Evolutionary conservation across 2,113 vertebrate genomes (phyloP).

Genomic region (Pangasianodon gigas): DNA sequence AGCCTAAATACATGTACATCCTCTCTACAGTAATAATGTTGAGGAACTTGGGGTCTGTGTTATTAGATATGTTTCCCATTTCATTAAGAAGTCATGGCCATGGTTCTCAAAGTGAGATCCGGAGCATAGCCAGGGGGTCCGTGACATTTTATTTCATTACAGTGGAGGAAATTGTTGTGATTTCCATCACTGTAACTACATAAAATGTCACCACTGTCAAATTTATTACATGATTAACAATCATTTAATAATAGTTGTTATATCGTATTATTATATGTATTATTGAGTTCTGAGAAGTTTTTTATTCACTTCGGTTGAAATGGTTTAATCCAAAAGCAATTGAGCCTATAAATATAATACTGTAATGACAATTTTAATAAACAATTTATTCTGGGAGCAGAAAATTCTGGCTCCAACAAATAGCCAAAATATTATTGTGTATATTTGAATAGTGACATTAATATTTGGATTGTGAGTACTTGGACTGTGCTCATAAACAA

Average conservation of each 20-base stretch:
- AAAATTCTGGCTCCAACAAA: too few species aligned
- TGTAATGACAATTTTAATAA: background rate
- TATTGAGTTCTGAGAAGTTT: background rate
- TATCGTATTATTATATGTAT: background rate
- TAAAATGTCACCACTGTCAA: background rate
- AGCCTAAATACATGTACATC: slow-evolving; percentile 20
- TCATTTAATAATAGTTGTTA: background rate
- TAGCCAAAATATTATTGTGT: background rate
- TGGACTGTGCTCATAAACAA: background rate
- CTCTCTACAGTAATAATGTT: background rate
- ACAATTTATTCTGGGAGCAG: background rate
- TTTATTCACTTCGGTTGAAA: background rate
- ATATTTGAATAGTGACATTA: background rate
- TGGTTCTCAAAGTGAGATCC: background rate
- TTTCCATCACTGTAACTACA: background rate
- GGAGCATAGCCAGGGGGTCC: background rate
- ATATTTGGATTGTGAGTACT: background rate
- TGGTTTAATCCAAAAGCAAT: background rate
- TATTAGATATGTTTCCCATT: background rate
- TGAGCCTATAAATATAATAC: background rate
- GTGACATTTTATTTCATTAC: background rate
- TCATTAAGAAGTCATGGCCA: background rate
- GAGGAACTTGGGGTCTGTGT: background rate
- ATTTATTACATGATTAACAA: background rate
- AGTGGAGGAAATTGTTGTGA: background rate